A percentile compares a stretch with the other conserved stretches of the same genome.
These are phyloP conservation scores for Phalacrocorax brasilianus DNA, from an alignment of 2,113 vertebrate species.

Conservation along the genomic window DNA sequence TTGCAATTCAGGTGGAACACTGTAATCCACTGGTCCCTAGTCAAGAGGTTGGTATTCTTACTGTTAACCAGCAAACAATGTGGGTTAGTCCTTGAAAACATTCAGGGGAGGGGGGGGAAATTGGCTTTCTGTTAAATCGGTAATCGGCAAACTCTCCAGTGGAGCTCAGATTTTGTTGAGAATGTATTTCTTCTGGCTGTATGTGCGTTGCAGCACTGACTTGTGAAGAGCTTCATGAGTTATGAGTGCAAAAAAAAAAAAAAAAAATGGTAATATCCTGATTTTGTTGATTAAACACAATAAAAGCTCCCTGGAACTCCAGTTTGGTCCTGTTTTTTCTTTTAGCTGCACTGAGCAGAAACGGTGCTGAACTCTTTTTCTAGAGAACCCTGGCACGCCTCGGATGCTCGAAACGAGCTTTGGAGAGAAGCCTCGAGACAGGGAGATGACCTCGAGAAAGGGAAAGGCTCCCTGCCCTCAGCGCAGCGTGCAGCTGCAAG, in stretches of 20 bases:
- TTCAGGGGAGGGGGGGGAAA: slow-evolving; percentile 61
- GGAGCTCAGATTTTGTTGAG: slow-evolving; percentile 68
- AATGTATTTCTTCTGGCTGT: slow-evolving; percentile 53
- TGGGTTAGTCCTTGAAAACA: slow-evolving; percentile 65
- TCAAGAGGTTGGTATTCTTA: slow-evolving; percentile 56
- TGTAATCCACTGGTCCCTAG: slow-evolving; percentile 57
- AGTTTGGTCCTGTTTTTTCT: not conserved
- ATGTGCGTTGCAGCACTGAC: not conserved
- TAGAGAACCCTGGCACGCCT: rapidly evolving
- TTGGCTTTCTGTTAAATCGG: slow-evolving; percentile 75
- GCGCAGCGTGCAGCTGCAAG: not conserved
- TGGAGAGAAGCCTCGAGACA: not conserved
- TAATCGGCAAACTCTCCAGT: slow-evolving; percentile 76
- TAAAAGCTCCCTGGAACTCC: slow-evolving; percentile 84
- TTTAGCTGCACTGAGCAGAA: not conserved
- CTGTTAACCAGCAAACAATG: slow-evolving; percentile 61
- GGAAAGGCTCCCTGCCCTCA: not conserved
- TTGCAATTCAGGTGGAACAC: slow-evolving; percentile 29
- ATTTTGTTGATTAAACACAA: slow-evolving; percentile 77
- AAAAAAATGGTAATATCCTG: slow-evolving; percentile 70
- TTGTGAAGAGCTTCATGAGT: slow-evolving; percentile 47
- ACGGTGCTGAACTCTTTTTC: rapidly evolving
- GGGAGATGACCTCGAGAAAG: not conserved
- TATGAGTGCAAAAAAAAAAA: slow-evolving; percentile 32
- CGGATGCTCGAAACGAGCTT: rapidly evolving